A percentile compares a stretch with the other conserved stretches of the same genome.
phyloP scores from a whole-genome alignment of 2,888 invertebrate genomes.

The Drosophila rubida region DNA sequence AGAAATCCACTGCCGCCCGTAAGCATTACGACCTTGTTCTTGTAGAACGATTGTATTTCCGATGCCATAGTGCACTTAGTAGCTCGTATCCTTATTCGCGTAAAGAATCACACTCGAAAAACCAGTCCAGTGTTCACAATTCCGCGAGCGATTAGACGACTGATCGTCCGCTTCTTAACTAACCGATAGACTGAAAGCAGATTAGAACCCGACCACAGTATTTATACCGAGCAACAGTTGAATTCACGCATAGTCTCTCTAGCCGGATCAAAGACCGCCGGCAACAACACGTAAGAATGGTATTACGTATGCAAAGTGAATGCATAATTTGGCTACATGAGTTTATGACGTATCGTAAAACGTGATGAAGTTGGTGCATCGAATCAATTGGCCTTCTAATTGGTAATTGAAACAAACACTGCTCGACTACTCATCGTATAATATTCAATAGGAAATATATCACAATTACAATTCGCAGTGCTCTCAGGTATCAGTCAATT shows the following conservation, averaged over 20 bases:
- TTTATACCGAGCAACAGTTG: background rate
- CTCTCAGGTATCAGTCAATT: background rate
- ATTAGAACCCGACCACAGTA: background rate
- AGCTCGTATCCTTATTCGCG: slow-evolving; percentile 4
- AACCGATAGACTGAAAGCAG: background rate
- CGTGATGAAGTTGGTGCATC: background rate
- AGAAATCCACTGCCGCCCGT: slow-evolving; percentile 87
- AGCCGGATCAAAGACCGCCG: background rate
- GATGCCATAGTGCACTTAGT: slow-evolving; percentile 51
- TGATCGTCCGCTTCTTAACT: background rate
- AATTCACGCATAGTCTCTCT: background rate
- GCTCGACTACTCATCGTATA: background rate
- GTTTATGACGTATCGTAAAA: background rate
- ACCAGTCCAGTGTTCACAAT: background rate
- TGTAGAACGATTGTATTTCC: slow-evolving; percentile 87
- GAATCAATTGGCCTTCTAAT: background rate
- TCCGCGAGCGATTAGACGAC: background rate
- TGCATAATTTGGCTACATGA: background rate
- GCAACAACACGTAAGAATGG: background rate
- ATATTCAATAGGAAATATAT: background rate
- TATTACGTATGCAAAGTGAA: background rate
- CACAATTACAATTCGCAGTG: background rate
- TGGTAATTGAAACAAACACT: background rate
- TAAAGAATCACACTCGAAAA: background rate
- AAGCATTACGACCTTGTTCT: slow-evolving; percentile 87